Evolutionary conservation across 2,888 invertebrate genomes (phyloP).

Genomic region (Bombylius major): DNA sequence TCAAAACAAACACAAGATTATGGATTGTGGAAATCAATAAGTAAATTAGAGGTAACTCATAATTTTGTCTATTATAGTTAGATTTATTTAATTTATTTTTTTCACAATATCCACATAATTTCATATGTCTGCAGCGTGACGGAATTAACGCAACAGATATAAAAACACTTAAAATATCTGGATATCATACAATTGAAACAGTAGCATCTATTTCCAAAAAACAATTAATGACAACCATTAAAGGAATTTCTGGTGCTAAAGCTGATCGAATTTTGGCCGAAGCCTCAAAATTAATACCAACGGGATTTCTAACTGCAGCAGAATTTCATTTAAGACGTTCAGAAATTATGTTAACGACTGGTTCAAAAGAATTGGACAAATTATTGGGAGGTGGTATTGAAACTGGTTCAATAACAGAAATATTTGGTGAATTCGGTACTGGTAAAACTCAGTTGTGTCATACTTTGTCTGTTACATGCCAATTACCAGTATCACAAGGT

Average conservation of each 20-base stretch:
- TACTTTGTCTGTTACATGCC: constrained; percentile 93
- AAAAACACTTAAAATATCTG: constrained; percentile 85
- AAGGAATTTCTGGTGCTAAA: constrained; percentile 95
- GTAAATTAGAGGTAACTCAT: too few relatives aligned
- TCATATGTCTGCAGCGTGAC: constrained; percentile 73
- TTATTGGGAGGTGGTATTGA: constrained; percentile 92
- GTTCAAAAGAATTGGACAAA: constrained; percentile 87
- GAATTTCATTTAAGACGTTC: constrained; percentile 90
- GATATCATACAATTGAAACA: constrained; percentile 89
- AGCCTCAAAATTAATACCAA: constrained; percentile 85
- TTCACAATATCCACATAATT: too few relatives aligned
- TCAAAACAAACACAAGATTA: too few relatives aligned
- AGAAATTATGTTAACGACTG: constrained; percentile 89
- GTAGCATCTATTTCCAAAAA: constrained; percentile 94
- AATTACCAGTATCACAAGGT: constrained; percentile 92
- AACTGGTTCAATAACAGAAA: constrained; percentile 96
- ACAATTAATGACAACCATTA: constrained; percentile 68
- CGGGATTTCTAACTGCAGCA: constrained; percentile 97
- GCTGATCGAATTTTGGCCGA: constrained; percentile 87
- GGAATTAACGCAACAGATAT: constrained; percentile 84
- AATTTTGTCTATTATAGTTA: too few relatives aligned
- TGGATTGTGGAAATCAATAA: too few relatives aligned
- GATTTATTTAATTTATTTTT: background rate
- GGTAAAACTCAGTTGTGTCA: constrained; percentile 97
- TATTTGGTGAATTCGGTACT: constrained; percentile 96